Evolutionary conservation across 2,113 vertebrate species (phyloP).

Genomic region (Zingel zingel): DNA sequence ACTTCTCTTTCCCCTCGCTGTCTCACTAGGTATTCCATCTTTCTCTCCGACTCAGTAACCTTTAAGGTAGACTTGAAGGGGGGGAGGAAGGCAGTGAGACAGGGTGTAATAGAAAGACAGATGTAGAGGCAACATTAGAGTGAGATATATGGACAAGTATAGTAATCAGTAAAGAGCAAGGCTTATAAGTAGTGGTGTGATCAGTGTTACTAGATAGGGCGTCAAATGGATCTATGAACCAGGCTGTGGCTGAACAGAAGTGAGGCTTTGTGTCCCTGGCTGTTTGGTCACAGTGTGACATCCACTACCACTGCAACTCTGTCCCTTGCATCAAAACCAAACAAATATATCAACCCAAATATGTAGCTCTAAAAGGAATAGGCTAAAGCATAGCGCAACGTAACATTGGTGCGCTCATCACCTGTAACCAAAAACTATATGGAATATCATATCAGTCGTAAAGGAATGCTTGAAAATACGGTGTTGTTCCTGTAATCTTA

Average conservation of each 20-base stretch:
- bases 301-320: neutral
- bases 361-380: neutral
- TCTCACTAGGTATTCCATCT: slow-evolving; percentile 68
- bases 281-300: neutral
- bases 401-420: neutral
- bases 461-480: neutral
- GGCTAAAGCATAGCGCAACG: neutral
- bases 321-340: neutral
- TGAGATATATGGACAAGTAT: neutral
- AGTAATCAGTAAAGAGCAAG: slow-evolving; percentile 23
- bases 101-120: neutral
- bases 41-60: slow-evolving; percentile 60
- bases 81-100: neutral
- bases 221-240: slow-evolving; percentile 9
- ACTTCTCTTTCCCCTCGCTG: slow-evolving; percentile 39
- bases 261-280: neutral
- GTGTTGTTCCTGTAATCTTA: neutral
- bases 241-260: neutral
- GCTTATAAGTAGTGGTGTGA: slow-evolving; percentile 16
- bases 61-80: slow-evolving; percentile 52
- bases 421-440: neutral
- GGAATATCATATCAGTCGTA: neutral
- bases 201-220: neutral
- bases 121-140: slow-evolving; percentile 1
- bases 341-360: neutral